phyloP scores from a whole-genome alignment of 2,797 vertebrate species.

The Saguinus oedipus region DNA sequence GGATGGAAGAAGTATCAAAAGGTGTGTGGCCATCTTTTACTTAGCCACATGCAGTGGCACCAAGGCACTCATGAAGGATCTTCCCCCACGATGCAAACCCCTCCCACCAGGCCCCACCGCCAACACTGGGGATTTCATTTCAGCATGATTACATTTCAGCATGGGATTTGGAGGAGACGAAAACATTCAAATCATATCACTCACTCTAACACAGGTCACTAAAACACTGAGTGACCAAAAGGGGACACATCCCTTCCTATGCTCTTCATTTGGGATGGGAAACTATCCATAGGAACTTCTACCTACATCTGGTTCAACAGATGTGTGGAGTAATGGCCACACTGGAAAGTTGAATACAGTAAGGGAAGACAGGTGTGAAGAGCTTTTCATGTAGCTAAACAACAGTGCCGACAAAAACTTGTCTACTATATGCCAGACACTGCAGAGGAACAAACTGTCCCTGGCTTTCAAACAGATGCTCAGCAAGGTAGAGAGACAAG shows the following conservation, averaged over 20 bases:
- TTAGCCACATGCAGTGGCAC: background rate
- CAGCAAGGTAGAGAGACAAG: background rate
- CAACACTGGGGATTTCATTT: background rate
- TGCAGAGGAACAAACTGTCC: background rate
- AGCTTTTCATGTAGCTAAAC: background rate
- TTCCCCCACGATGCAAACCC: background rate
- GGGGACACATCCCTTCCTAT: background rate
- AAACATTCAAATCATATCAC: background rate
- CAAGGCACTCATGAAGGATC: background rate
- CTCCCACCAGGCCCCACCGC: background rate
- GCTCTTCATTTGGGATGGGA: background rate
- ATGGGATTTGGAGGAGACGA: background rate
- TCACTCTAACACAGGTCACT: background rate
- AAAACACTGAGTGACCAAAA: background rate
- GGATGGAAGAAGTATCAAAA: background rate
- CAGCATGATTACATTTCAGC: background rate
- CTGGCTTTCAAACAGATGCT: background rate
- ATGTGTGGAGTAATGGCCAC: background rate
- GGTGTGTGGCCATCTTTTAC: background rate
- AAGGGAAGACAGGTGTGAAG: background rate
- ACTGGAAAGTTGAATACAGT: background rate
- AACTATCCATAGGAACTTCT: background rate
- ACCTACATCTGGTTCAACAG: background rate
- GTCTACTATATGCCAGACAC: background rate
- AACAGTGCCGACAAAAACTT: background rate